A percentile compares a stretch with the other conserved stretches of the same genome.
Evolutionary conservation across 1,140 invertebrate species (phyloP).

Genomic region (Drosophila cardini): DNA sequence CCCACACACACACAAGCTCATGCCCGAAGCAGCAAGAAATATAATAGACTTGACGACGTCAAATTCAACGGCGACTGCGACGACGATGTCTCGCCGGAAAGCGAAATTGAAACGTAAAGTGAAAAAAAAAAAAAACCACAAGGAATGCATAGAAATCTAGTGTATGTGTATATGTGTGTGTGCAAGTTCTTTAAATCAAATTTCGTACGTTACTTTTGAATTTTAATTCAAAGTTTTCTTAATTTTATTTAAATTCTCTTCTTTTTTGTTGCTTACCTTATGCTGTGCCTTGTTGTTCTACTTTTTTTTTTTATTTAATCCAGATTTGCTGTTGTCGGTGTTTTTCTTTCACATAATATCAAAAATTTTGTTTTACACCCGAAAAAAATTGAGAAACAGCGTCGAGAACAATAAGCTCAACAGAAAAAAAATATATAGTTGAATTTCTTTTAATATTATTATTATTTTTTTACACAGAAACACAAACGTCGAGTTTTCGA

Average conservation of each 20-base stretch:
- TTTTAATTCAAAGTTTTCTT: no score
- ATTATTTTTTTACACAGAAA: not conserved
- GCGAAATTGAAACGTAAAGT: conserved; percentile 3
- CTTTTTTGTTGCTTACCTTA: conserved; percentile 25
- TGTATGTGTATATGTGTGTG: not conserved
- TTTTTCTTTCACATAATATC: conserved; percentile 2
- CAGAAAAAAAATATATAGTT: conserved; percentile 9
- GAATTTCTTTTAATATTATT: not conserved
- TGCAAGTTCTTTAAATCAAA: not conserved
- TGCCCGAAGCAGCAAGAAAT: not conserved
- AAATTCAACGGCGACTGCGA: not conserved
- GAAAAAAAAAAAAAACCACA: not conserved
- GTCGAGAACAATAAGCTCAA: not conserved
- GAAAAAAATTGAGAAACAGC: conserved; percentile 22
- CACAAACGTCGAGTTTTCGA: not conserved
- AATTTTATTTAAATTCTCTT: not conserved
- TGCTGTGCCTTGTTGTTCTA: conserved; percentile 11
- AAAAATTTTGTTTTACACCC: conserved; percentile 18
- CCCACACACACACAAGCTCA: not conserved
- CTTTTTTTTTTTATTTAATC: conserved; percentile 20
- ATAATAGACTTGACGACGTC: conserved; percentile 1
- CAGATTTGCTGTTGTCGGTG: conserved; percentile 20
- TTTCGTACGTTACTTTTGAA: not conserved
- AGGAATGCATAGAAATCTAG: conserved; percentile 2
- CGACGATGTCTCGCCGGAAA: not conserved